Evolutionary conservation across 53 echinoderm and acorn worm species (phyloP), one percentile per base, ranked within the genome.

Genomic region (Glandiceps talaboti): DNA sequence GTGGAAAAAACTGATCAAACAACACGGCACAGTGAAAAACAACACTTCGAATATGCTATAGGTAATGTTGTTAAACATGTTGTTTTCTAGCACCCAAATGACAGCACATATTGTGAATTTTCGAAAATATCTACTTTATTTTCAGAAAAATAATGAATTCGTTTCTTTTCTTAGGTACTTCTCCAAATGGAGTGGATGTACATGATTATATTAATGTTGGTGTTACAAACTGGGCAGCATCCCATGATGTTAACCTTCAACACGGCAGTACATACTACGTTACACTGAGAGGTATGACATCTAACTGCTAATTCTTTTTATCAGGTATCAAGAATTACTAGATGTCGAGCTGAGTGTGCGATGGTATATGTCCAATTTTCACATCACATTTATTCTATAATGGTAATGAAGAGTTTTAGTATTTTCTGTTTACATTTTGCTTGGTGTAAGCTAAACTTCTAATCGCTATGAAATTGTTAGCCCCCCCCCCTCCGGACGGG

Each of bases 261-360:
- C 45, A 29, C 74, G 86, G 86, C 27, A 31, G 78, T 29, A 76
- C 73, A 0, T 84, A 84, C 74, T 80, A 79, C 29, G 85, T 75
- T 26, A 74, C 85, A 73, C 31, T 85, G 26, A 85, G 75, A 80
- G 85, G 85, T 85, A 79, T 33, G n/a, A n/a, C n/a, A n/a, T n/a
- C n/a, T n/a, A n/a, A n/a, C n/a, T n/a, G n/a, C n/a, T n/a, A n/a
- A n/a, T n/a, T n/a, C n/a, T n/a, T n/a, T n/a, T n/a, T n/a, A n/a
- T n/a, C n/a, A n/a, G n/a, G n/a, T n/a, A n/a, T n/a, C n/a, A n/a
- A n/a, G n/a, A n/a, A n/a, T n/a, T n/a, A n/a, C n/a, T n/a, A n/a
- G n/a, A n/a, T n/a, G n/a, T n/a, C n/a, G n/a, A n/a, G n/a, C n/a
- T n/a, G n/a, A n/a, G n/a, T n/a, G n/a, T n/a, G n/a, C n/a, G n/a